phyloP scores from a whole-genome alignment of 2,797 vertebrate genomes.

The Pseudochirops corinnae region DNA sequence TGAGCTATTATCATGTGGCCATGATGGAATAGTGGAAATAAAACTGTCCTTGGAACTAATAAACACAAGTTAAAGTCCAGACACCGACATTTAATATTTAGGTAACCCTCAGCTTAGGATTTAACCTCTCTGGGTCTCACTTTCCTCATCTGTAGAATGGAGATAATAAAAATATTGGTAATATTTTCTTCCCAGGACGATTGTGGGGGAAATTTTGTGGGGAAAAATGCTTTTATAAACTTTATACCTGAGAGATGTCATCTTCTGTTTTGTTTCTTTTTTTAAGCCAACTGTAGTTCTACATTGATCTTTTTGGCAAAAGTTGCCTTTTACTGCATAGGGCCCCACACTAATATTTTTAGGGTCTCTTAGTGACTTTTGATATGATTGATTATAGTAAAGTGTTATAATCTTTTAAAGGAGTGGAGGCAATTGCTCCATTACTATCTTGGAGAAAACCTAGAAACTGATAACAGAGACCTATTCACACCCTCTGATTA shows the following conservation, averaged over 20 bases:
- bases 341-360: neutral
- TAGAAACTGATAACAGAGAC: slow-evolving; percentile 47
- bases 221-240: slow-evolving; percentile 10
- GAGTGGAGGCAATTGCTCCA: slow-evolving; percentile 26
- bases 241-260: neutral
- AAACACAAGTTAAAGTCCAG: slow-evolving; percentile 2
- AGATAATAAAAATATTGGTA: neutral
- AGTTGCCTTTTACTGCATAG: neutral
- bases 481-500: neutral
- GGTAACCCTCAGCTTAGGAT: neutral
- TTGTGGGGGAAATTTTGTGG: slow-evolving; percentile 19
- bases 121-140: slow-evolving; percentile 19
- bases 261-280: neutral
- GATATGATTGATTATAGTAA: neutral
- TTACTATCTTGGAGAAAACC: slow-evolving; percentile 18
- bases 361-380: neutral
- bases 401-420: slow-evolving; percentile 36
- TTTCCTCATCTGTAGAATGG: slow-evolving; percentile 27
- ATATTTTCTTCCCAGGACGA: slow-evolving; percentile 31
- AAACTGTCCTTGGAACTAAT: neutral
- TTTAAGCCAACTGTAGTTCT: neutral
- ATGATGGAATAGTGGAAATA: neutral
- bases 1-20: neutral
- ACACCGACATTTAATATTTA: slow-evolving; percentile 2
- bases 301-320: neutral